phyloP scores from a whole-genome alignment of 2,113 vertebrate genomes.

The Tursiops truncatus region DNA sequence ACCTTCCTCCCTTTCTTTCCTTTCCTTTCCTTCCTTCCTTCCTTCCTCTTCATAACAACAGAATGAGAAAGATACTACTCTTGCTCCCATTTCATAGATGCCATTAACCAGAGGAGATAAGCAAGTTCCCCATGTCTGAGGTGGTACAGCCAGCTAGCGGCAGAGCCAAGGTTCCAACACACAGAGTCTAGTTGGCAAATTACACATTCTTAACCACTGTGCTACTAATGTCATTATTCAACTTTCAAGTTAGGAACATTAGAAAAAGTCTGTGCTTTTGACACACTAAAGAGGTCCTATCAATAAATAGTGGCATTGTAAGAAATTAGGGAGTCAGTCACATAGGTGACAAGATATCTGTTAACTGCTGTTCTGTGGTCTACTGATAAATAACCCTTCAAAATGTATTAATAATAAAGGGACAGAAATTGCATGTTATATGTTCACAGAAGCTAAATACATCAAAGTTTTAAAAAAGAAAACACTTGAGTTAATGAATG shows the following conservation, averaged over 20 bases:
- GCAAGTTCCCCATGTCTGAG: not conserved
- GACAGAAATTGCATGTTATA: constrained; percentile 38
- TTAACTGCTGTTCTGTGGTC: not conserved
- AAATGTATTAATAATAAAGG: constrained; percentile 56
- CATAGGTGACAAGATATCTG: constrained; percentile 23
- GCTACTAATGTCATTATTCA: not conserved
- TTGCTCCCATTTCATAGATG: not conserved
- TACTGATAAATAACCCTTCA: constrained; percentile 56
- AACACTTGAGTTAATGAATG: not conserved
- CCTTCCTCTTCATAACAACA: not conserved
- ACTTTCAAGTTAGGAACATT: not conserved
- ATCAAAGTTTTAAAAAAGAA: constrained; percentile 42
- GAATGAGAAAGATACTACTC: not conserved
- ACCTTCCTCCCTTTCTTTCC: not conserved
- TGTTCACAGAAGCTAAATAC: constrained; percentile 50
- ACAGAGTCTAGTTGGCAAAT: not conserved
- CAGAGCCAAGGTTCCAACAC: not conserved
- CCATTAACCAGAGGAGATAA: not conserved
- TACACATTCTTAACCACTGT: not conserved
- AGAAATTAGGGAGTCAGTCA: not conserved
- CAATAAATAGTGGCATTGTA: not conserved
- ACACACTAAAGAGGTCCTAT: not conserved
- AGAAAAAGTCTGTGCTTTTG: not conserved
- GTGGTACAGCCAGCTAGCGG: not conserved
- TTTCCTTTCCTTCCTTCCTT: not conserved